Evolutionary conservation across 1,140 invertebrate species (phyloP).

Genomic region (Solenopsis fugax): DNA sequence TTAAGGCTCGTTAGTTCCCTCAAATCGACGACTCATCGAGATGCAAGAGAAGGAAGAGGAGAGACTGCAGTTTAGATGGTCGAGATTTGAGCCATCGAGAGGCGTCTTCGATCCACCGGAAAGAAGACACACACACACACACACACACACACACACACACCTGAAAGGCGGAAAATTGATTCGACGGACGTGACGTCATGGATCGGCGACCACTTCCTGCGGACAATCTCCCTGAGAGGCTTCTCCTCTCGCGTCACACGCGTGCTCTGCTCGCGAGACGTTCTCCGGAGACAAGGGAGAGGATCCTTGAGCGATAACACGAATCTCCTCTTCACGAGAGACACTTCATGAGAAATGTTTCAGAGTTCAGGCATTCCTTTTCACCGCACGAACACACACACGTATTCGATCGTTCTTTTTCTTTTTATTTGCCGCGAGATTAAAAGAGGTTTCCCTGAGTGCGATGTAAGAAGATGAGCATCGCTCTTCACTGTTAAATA

Average conservation of each 20-base stretch:
- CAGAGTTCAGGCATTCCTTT: background rate
- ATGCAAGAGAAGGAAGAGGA: background rate
- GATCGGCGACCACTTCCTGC: conserved; percentile 73
- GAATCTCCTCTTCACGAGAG: background rate
- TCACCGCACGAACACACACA: background rate
- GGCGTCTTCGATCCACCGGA: conserved; percentile 37
- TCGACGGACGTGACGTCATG: conserved; percentile 76
- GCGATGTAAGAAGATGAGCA: background rate
- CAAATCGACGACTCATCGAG: background rate
- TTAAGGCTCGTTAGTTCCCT: background rate
- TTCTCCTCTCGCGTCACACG: conserved; percentile 15
- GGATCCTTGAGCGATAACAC: conserved; percentile 8
- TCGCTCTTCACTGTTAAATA: too few relatives aligned
- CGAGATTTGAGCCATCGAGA: background rate
- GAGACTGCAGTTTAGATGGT: conserved; percentile 26
- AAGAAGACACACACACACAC: conserved; percentile 5
- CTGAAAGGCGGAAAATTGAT: conserved; percentile 72
- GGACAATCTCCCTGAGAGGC: conserved; percentile 55
- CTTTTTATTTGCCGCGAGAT: conserved; percentile 17
- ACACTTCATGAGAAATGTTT: background rate
- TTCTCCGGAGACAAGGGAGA: background rate
- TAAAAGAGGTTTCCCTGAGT: background rate
- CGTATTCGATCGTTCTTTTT: background rate
- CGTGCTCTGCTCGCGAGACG: conserved; percentile 14
- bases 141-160: background rate